A percentile compares a stretch with the other conserved stretches of the same genome.
Evolutionary conservation across 2,797 vertebrate species (phyloP).

Genomic region (Myotis vivesi): DNA sequence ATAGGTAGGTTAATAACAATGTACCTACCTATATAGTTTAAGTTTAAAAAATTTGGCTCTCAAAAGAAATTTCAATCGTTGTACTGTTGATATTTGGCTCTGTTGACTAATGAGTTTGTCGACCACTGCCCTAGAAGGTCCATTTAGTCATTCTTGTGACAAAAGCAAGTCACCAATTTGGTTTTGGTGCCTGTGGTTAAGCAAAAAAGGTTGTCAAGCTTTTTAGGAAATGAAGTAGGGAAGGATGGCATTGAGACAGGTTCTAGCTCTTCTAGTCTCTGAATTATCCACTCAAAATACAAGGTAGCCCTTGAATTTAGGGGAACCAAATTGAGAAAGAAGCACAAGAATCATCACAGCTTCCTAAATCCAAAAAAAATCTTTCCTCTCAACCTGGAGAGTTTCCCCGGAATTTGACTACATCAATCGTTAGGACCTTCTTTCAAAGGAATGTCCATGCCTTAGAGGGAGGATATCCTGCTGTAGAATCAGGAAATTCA

Average conservation of each 20-base stretch:
- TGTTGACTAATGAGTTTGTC: too few relatives aligned
- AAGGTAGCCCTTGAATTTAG: not conserved
- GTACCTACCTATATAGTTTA: too few relatives aligned
- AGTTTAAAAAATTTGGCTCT: too few relatives aligned
- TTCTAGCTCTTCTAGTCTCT: not conserved
- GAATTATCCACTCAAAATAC: not conserved
- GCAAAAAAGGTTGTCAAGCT: not conserved
- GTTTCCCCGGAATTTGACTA: not conserved
- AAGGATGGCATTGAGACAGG: not conserved
- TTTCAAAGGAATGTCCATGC: not conserved
- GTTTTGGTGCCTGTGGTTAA: constrained; percentile 17
- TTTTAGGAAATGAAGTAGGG: constrained; percentile 36
- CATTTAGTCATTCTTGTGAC: constrained; percentile 38
- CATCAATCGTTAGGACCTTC: not conserved
- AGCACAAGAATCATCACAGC: constrained; percentile 4
- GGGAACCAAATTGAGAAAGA: not conserved
- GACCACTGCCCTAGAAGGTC: not conserved
- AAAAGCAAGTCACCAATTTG: constrained; percentile 32
- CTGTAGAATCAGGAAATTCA: constrained; percentile 9
- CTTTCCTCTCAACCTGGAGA: not conserved
- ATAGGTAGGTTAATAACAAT: too few relatives aligned
- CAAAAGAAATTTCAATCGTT: too few relatives aligned
- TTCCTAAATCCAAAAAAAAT: not conserved
- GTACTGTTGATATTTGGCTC: too few relatives aligned
- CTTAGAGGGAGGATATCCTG: not conserved